Conservation (phyloP, 2,888 invertebrate species). For the Cerastis leucographa region DNA sequence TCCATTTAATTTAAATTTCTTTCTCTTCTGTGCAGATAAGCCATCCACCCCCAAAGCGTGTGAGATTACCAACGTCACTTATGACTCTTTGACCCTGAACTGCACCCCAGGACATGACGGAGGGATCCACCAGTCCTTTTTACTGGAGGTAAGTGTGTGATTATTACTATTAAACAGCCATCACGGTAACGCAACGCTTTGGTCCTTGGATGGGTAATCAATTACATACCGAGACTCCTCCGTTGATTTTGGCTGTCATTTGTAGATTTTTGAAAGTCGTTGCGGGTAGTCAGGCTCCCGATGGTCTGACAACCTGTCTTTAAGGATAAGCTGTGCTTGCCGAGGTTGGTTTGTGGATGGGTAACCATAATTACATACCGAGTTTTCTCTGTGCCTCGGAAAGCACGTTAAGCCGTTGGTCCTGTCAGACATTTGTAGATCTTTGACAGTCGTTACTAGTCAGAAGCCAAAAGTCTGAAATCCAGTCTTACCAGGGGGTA, state of each 20-base stretch:
- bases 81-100: conserved; percentile 92
- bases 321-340: too few species aligned
- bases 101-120: conserved; percentile 93
- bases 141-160: conserved; percentile 89
- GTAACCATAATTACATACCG: too few species aligned
- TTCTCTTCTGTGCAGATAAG: conserved; percentile 86
- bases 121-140: conserved; percentile 92
- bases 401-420: not conserved
- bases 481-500: not conserved
- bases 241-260: too few species aligned
- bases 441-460: not conserved
- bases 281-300: too few species aligned
- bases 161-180: too few species aligned
- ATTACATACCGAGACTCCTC: too few species aligned
- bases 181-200: too few species aligned
- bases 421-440: not conserved
- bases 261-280: too few species aligned
- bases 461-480: not conserved
- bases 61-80: conserved; percentile 92
- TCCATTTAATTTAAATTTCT: not conserved
- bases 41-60: conserved; percentile 93
- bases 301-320: too few species aligned
- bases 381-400: too few species aligned
- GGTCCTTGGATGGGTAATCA: too few species aligned
- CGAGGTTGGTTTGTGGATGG: too few species aligned